Percentiles rank a stretch among this genome's conserved stretches.
Evolutionary conservation across 2,888 invertebrate genomes (phyloP).

Genomic region (Morpho achilles): DNA sequence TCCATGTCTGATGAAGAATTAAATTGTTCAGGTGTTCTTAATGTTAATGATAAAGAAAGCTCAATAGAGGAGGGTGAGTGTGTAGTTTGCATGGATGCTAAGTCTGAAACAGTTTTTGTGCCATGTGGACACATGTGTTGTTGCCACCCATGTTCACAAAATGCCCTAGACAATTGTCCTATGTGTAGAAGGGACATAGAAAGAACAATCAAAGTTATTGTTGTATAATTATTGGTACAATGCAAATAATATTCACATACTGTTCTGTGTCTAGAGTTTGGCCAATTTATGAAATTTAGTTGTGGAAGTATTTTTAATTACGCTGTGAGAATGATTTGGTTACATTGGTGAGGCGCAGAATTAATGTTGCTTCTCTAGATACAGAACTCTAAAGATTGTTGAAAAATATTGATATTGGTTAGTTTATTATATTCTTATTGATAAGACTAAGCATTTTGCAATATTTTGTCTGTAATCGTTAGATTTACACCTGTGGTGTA

Average conservation of each 20-base stretch:
- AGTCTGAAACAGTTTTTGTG: slow-evolving; percentile 86
- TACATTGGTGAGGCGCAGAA: too few species aligned
- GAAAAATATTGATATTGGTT: neutral
- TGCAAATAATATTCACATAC: neutral
- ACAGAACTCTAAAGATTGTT: slow-evolving; percentile 5
- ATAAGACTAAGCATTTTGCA: slow-evolving; percentile 2
- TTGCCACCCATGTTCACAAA: slow-evolving; percentile 83
- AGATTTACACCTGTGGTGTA: slow-evolving; percentile 22
- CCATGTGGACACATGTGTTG: slow-evolving; percentile 94
- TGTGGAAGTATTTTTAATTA: too few species aligned
- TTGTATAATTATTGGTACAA: slow-evolving; percentile 34
- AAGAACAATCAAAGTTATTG: slow-evolving; percentile 82
- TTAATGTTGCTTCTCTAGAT: too few species aligned
- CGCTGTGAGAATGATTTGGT: too few species aligned
- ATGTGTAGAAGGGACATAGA: slow-evolving; percentile 87
- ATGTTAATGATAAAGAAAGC: slow-evolving; percentile 43
- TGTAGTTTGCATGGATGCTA: slow-evolving; percentile 89
- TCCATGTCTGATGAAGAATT: slow-evolving; percentile 39
- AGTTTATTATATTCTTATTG: neutral
- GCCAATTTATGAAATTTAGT: too few species aligned
- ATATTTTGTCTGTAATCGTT: slow-evolving; percentile 5
- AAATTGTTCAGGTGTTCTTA: slow-evolving; percentile 53
- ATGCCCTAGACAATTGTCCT: slow-evolving; percentile 83
- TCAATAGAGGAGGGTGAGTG: slow-evolving; percentile 81
- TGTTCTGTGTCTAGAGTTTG: too few species aligned